phyloP scores from a whole-genome alignment of 2,113 vertebrate genomes.

The Microtus richardsoni region DNA sequence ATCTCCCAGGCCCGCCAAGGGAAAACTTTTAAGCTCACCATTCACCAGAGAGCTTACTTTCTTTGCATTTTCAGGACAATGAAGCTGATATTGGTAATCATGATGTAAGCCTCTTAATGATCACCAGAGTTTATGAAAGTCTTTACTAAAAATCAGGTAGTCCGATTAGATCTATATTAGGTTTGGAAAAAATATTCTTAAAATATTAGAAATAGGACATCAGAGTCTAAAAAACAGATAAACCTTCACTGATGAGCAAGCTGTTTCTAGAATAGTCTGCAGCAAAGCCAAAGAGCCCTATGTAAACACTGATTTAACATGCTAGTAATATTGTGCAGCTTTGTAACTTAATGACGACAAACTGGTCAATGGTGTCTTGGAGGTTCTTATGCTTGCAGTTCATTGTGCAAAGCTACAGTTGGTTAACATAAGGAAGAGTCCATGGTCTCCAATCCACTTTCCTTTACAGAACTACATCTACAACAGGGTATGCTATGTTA shows the following conservation, averaged over 20 bases:
- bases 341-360: conserved; percentile 7
- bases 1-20: not conserved
- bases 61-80: conserved; percentile 26
- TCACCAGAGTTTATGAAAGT: conserved; percentile 43
- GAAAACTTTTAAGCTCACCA: conserved; percentile 6
- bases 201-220: conserved; percentile 13
- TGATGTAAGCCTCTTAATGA: not conserved
- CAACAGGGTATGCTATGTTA: not conserved
- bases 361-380: not conserved
- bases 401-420: not conserved
- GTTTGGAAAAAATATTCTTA: conserved; percentile 29
- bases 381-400: not conserved
- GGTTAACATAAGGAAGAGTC: not conserved
- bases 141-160: conserved; percentile 40
- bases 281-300: not conserved
- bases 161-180: not conserved
- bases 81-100: conserved; percentile 6
- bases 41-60: not conserved
- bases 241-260: not conserved
- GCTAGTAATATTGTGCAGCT: not conserved
- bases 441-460: not conserved
- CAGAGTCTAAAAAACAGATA: not conserved
- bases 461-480: not conserved
- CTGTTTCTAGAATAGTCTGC: conserved; percentile 18
- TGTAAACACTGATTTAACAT: conserved; percentile 28